A percentile compares a stretch with the other conserved stretches of the same genome.
phyloP scores from a whole-genome alignment of 2,797 vertebrate species.

The Premnoplex brunnescens region DNA sequence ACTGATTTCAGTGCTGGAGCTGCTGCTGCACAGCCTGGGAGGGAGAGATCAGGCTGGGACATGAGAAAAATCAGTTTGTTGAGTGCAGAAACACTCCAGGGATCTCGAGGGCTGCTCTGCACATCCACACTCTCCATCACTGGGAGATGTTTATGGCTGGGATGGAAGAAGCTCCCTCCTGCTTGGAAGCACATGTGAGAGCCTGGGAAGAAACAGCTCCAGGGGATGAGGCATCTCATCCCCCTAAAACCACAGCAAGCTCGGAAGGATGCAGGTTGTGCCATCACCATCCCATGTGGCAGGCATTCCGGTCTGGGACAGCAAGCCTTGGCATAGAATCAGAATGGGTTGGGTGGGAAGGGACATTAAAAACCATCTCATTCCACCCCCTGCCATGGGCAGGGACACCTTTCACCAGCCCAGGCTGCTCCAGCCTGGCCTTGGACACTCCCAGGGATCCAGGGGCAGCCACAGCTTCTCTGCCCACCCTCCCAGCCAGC shows the following conservation, averaged over 20 bases:
- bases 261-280: not conserved
- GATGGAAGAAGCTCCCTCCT: not conserved
- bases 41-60: not conserved
- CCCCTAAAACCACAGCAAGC: not conserved
- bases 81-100: not conserved
- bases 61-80: not conserved
- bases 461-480: not conserved
- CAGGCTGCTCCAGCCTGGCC: accelerated
- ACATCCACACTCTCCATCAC: not conserved
- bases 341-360: not conserved
- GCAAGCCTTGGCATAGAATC: not conserved
- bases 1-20: not conserved
- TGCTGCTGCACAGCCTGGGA: not conserved
- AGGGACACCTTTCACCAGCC: not conserved
- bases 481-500: too few relatives aligned
- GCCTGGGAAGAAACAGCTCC: not conserved
- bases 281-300: not conserved
- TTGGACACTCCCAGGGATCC: not conserved
- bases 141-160: not conserved
- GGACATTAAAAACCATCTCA: not conserved
- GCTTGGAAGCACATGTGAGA: not conserved
- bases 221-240: accelerated
- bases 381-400: accelerated
- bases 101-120: not conserved
- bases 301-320: not conserved